phyloP scores from a whole-genome alignment of 2,888 invertebrate species.

The Lysandra coridon region DNA sequence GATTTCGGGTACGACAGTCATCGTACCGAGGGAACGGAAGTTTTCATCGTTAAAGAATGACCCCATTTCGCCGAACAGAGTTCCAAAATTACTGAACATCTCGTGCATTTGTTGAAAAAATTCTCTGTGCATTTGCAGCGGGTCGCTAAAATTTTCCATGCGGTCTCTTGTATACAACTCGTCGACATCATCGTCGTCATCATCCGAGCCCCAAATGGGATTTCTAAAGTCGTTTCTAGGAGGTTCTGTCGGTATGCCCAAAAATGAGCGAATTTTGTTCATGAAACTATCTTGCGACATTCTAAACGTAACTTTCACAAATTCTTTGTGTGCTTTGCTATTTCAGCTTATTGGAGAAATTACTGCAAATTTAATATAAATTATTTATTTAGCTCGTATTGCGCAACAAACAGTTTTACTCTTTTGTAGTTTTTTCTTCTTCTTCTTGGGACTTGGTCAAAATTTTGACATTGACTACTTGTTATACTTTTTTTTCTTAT shows the following conservation, averaged over 20 bases:
- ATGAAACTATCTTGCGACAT: conserved; percentile 54
- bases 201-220: conserved; percentile 73
- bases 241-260: conserved; percentile 59
- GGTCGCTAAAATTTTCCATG: conserved; percentile 48
- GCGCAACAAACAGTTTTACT: conserved; percentile 60
- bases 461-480: background rate
- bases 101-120: conserved; percentile 65
- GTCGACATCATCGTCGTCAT: conserved; percentile 67
- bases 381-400: conserved; percentile 48
- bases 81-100: conserved; percentile 62
- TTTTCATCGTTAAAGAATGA: conserved; percentile 55
- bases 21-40: conserved; percentile 45
- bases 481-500: too few species aligned
- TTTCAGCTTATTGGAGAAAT: background rate
- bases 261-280: conserved; percentile 61
- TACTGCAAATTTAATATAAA: background rate
- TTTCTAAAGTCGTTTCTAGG: conserved; percentile 72
- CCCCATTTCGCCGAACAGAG: conserved; percentile 63
- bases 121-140: conserved; percentile 57
- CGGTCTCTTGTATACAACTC: conserved; percentile 64
- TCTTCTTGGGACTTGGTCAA: background rate
- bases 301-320: background rate
- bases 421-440: background rate
- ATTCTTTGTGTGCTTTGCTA: background rate
- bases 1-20: conserved; percentile 37